phyloP scores from a whole-genome alignment of 2,797 vertebrate species.

The Apogon talboti region DNA sequence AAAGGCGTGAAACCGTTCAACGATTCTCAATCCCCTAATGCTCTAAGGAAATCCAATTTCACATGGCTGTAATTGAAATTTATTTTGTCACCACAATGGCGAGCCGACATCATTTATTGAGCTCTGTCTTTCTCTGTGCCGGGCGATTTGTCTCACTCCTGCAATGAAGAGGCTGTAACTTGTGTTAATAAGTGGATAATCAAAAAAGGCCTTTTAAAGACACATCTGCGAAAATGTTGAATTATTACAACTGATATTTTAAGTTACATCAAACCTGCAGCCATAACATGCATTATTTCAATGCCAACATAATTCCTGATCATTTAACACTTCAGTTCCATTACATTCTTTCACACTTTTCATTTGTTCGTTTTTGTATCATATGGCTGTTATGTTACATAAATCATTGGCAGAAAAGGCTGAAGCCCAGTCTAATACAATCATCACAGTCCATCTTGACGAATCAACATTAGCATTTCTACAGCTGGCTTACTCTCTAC shows the following conservation, averaged over 20 bases:
- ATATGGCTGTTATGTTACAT: not conserved
- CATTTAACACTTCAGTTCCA: not conserved
- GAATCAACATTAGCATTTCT: slow-evolving; percentile 70
- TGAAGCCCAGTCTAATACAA: slow-evolving; percentile 34
- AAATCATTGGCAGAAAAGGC: slow-evolving; percentile 7
- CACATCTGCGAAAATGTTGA: slow-evolving; percentile 37
- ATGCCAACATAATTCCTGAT: not conserved
- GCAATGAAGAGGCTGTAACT: slow-evolving; percentile 36
- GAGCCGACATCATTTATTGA: slow-evolving; percentile 70
- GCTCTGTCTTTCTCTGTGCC: slow-evolving; percentile 44
- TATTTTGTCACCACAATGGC: slow-evolving; percentile 78
- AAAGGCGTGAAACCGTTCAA: slow-evolving; percentile 67
- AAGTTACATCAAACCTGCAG: slow-evolving; percentile 6
- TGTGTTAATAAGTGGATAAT: slow-evolving; percentile 58
- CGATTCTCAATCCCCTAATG: slow-evolving; percentile 76
- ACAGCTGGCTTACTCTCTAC: slow-evolving; percentile 61
- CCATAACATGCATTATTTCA: not conserved
- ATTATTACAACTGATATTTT: slow-evolving; percentile 33
- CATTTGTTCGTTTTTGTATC: slow-evolving; percentile 4
- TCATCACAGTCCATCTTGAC: slow-evolving; percentile 44
- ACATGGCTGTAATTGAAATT: slow-evolving; percentile 83
- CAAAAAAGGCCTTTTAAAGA: slow-evolving; percentile 22
- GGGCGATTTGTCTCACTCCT: slow-evolving; percentile 39
- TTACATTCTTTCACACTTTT: not conserved
- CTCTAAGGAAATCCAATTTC: slow-evolving; percentile 82